Conservation (phyloP, 2,888 invertebrate genomes). For the Aleiodes leptofemur region DNA sequence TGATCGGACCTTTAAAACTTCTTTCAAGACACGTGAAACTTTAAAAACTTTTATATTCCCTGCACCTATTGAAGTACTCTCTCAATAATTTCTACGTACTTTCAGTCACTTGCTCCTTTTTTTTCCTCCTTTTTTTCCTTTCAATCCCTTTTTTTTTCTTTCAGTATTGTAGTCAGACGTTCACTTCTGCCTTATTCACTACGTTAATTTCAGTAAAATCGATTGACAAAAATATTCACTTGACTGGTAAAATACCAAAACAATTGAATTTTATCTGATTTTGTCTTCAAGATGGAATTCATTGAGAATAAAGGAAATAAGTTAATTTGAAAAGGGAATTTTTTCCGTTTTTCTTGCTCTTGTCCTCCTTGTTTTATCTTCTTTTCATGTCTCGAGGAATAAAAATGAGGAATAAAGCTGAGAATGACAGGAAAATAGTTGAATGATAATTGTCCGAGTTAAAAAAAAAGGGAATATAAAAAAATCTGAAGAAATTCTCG, state of each 20-base stretch:
- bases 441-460: too few species aligned
- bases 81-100: slow-evolving; percentile 21
- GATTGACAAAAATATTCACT: background rate
- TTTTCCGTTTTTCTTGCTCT: too few species aligned
- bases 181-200: slow-evolving; percentile 1
- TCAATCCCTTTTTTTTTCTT: background rate
- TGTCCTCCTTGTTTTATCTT: too few species aligned
- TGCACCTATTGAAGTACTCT: slow-evolving; percentile 10
- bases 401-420: too few species aligned
- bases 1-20: slow-evolving; percentile 31
- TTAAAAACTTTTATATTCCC: slow-evolving; percentile 9
- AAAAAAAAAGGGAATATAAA: too few species aligned
- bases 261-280: too few species aligned
- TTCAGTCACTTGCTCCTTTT: slow-evolving; percentile 13
- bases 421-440: too few species aligned
- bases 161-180: slow-evolving; percentile 5
- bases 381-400: too few species aligned
- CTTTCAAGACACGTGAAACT: slow-evolving; percentile 24
- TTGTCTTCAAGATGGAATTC: slow-evolving; percentile 3
- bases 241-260: too few species aligned
- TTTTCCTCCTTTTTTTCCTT: background rate
- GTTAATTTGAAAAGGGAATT: too few species aligned
- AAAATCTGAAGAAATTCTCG: too few species aligned
- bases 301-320: background rate
- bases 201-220: background rate